Evolutionary conservation across 1,140 invertebrate genomes (phyloP).

Genomic region (Drosophila dunni): DNA sequence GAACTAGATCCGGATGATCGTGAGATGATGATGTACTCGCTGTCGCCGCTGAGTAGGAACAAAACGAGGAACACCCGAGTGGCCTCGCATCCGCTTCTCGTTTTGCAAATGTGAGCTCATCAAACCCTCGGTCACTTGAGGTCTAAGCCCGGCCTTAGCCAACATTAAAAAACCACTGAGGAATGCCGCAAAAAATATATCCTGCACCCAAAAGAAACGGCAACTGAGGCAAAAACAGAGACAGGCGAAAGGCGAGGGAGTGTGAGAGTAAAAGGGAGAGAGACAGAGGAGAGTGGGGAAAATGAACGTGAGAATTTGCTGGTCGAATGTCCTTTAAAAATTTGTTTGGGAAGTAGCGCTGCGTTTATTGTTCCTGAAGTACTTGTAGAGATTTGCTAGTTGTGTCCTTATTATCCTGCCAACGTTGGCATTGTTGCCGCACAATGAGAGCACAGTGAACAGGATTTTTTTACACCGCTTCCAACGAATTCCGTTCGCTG

Average conservation of each 20-base stretch:
- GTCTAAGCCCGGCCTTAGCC: constrained; percentile 66
- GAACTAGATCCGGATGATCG: constrained; percentile 82
- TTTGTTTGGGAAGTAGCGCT: constrained; percentile 59
- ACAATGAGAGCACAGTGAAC: constrained; percentile 49
- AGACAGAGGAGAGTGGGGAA: constrained; percentile 3
- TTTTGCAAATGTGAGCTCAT: constrained; percentile 71
- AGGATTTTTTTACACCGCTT: constrained; percentile 48
- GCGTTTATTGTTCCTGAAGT: constrained; percentile 63
- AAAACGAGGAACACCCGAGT: constrained; percentile 65
- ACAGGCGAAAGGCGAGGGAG: neutral
- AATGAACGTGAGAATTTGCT: constrained; percentile 73
- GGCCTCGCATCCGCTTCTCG: constrained; percentile 75
- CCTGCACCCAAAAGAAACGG: constrained; percentile 27
- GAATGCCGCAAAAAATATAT: constrained; percentile 59
- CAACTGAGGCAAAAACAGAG: constrained; percentile 26
- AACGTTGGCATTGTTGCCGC: constrained; percentile 49
- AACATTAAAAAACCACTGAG: constrained; percentile 65
- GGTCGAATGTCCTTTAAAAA: constrained; percentile 76
- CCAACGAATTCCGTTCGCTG: constrained; percentile 49
- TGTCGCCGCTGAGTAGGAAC: constrained; percentile 28
- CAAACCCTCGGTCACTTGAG: constrained; percentile 81
- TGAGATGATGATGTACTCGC: constrained; percentile 69
- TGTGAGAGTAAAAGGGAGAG: neutral
- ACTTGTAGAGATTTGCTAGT: constrained; percentile 77
- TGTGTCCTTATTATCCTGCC: constrained; percentile 77